Evolutionary conservation across 2,797 vertebrate species (phyloP), one percentile per base, ranked within the genome.

Genomic region (Channallabes apus): DNA sequence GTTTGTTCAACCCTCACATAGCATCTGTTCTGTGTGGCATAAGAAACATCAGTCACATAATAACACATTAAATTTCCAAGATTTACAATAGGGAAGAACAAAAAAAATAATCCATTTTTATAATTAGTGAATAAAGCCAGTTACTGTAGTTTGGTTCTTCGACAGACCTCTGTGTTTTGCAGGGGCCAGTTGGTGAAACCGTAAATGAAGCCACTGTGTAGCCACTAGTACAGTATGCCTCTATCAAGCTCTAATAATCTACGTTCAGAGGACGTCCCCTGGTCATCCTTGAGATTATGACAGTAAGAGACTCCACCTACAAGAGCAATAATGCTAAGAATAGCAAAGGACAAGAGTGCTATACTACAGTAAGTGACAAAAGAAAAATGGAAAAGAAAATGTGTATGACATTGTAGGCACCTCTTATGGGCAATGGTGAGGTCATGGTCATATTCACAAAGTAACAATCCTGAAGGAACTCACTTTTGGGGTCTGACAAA

Each of bases 191-290:
- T 27, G 15, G 46, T 54, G n/a, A 27, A 56, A 61, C 58, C 14
- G 18, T 78, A 78, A 78, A 78, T 62, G 18, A 62, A 61, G 76
- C 29, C 22, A 61, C 20, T 78, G 56, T 78, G 11, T 62, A 61
- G 20, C 58, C 32, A 41, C 12, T 38, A n/a, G n/a, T n/a, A n/a
- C n/a, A 11, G 32, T 38, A 12, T 78, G 2, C 61, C 61, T 11
- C 61, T 61, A 61, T 61, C 12, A 78, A 78, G 11, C 76, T 35
- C 3, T 35, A 35, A 24, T 24, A 18, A 59, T 32, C 29, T 76
- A 29, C 3, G 29, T 29, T 59, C 56, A 35, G 29, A 35, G 29
- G 54, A 27, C 4, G 46, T 80, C 32, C 35, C 71, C 51, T 54
- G 12, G 27, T n/a, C 46, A 73, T 24, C 24, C 71, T 73, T 73